A percentile compares a stretch with the other conserved stretches of the same genome.
phyloP scores from a whole-genome alignment of 2,113 vertebrate genomes.

The Trichomycterus rosablanca region DNA sequence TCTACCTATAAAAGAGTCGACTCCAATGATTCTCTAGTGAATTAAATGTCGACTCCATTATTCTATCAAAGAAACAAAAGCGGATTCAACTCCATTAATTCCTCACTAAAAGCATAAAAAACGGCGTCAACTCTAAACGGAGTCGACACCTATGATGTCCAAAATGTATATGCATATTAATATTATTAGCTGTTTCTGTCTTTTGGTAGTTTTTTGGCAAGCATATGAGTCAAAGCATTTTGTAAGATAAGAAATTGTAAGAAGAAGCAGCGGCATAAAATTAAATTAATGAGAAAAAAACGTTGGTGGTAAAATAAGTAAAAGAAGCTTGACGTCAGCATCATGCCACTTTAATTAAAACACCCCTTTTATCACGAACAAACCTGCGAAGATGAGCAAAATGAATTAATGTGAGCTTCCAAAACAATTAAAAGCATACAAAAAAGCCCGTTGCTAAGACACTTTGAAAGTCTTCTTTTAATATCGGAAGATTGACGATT shows the following conservation, averaged over 20 bases:
- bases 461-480: too few species aligned
- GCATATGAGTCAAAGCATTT: background rate
- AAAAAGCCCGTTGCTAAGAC: background rate
- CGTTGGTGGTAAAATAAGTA: background rate
- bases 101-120: too few species aligned
- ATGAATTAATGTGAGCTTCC: background rate
- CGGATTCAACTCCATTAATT: too few species aligned
- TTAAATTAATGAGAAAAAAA: background rate
- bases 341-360: background rate
- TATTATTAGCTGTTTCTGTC: too few species aligned
- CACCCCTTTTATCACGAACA: background rate
- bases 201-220: background rate
- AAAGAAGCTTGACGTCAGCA: conserved; percentile 10
- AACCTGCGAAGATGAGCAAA: background rate
- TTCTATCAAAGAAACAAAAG: too few species aligned
- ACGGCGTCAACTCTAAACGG: too few species aligned
- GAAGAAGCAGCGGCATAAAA: background rate
- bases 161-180: too few species aligned
- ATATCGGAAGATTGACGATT: background rate
- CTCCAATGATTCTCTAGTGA: too few species aligned
- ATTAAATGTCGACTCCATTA: too few species aligned
- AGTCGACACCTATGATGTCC: too few species aligned
- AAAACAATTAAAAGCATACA: conserved; percentile 3
- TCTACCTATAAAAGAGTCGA: too few species aligned
- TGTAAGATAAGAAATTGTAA: background rate